Conservation (phyloP, 2,888 invertebrate genomes). For the Agrenia bidenticulata region DNA sequence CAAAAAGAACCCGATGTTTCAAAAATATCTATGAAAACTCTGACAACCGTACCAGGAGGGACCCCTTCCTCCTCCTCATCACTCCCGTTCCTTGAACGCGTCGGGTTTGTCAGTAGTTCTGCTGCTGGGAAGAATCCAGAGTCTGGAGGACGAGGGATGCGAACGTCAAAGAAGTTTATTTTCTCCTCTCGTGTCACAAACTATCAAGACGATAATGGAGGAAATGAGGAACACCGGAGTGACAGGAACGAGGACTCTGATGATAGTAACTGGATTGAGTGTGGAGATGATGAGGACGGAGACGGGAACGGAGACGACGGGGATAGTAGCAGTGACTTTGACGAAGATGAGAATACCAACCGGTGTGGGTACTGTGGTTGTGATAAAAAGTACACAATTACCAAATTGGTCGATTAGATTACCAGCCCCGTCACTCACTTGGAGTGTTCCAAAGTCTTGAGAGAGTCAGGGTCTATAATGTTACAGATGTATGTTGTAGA, state of each 20-base stretch:
- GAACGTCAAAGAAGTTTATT: not conserved
- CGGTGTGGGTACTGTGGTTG: constrained; percentile 11
- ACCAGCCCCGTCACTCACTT: too few species aligned
- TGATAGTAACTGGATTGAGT: not conserved
- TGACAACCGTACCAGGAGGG: not conserved
- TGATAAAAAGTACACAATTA: constrained; percentile 6
- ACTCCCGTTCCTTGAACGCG: too few species aligned
- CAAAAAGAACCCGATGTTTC: not conserved
- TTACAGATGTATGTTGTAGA: too few species aligned
- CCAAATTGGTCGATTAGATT: not conserved
- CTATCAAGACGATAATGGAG: not conserved
- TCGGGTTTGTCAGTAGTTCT: too few species aligned
- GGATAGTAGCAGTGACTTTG: not conserved
- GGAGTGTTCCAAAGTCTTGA: too few species aligned
- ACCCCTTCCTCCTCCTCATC: not conserved
- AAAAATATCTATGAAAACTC: not conserved
- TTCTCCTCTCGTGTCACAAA: not conserved
- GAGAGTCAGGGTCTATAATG: too few species aligned
- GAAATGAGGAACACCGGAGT: not conserved
- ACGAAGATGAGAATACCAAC: constrained; percentile 1
- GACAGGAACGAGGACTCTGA: not conserved
- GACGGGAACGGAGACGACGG: constrained; percentile 6
- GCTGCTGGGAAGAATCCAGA: too few species aligned
- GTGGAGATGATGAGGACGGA: constrained; percentile 11
- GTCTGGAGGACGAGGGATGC: not conserved